phyloP scores from a whole-genome alignment of 2,797 vertebrate species.

The Sebastes hubbsi region DNA sequence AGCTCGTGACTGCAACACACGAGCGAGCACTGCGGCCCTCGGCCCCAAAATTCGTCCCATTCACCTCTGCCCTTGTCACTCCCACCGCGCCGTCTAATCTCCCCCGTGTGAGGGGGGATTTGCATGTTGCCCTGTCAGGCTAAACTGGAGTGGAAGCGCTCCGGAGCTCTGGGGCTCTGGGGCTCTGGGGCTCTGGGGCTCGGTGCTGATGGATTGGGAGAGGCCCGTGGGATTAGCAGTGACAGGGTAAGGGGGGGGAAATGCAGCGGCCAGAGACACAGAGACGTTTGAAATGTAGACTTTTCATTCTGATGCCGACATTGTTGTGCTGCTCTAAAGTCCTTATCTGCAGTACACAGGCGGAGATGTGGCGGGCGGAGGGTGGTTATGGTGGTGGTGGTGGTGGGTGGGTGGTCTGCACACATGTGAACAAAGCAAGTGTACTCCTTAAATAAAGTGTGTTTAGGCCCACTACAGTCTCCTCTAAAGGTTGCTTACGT shows the following conservation, averaged over 20 bases:
- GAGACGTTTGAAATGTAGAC: constrained; percentile 53
- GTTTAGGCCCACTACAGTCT: constrained; percentile 64
- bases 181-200: background rate
- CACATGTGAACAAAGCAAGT: constrained; percentile 58
- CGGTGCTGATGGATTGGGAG: constrained; percentile 57
- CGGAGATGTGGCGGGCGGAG: constrained; percentile 34
- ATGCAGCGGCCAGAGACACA: constrained; percentile 39
- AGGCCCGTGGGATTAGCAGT: constrained; percentile 56
- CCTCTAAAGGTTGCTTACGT: constrained; percentile 71
- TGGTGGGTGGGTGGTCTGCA: constrained; percentile 3
- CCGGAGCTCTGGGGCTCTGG: constrained; percentile 26
- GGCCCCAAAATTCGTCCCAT: constrained; percentile 10
- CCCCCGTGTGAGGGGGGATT: constrained; percentile 35
- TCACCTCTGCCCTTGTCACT: constrained; percentile 53
- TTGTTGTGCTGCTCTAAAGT: constrained; percentile 56
- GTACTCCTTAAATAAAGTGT: constrained; percentile 62
- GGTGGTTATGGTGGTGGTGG: constrained; percentile 29
- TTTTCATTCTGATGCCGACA: constrained; percentile 50
- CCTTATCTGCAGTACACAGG: constrained; percentile 70
- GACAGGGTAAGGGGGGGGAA: constrained; percentile 52
- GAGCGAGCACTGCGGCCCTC: background rate
- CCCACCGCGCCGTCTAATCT: constrained; percentile 37
- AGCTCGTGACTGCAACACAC: background rate
- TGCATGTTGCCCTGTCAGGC: constrained; percentile 64
- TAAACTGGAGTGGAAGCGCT: constrained; percentile 49